Base-by-base conservation (phyloP, 2,113 vertebrate species). In the Podarcis raffonei region DNA sequence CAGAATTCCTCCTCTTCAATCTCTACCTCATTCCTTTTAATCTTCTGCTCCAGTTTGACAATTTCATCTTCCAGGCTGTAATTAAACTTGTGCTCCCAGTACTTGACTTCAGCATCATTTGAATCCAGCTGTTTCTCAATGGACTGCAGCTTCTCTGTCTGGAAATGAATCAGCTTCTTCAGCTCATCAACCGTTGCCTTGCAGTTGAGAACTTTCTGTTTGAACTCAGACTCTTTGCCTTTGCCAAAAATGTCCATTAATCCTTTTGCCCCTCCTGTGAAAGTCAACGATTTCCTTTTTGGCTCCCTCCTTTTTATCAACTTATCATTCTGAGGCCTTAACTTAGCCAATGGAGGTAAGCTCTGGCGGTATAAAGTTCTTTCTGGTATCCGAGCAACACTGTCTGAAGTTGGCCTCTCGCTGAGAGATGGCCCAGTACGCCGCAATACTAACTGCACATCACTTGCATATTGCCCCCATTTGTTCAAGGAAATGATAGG, bases 1-100 rank as follows among this genome's bases (percentile, higher is more conserved):
- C 99, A 99, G 93, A 99, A 99, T 91, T 99, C 99, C 87, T 99
- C 98, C 90, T 99, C 99, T 89, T 99, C 98, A 3, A 99, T 99
- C 96, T 99, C 98, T 37, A 98, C 98, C 72, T 98, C 98, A 0
- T 98, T 99, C 93, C 98, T 97, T 93, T 98, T 98, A 95, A 99
- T 97, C 93, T 98, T 98, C 90, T 98, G 98, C 95, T 99, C 98
- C 65, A 99, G 96, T 86, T 96, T 97, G 68, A 98, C 90, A 39
- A 99, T 98, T 93, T 99, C 98, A 27, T 99, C 98, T 66, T 97
- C 97, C 88, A 98, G 90, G 92, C 91, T 96, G 53, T 88, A 94
- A 15, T 71, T 95, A 22, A 96, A 96, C 57, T 97, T 98, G 53
- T 98, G 97, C 15, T 98, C 98, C 98, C 98, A 98, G 90, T 93